phyloP scores from a whole-genome alignment of 2,797 vertebrate genomes.

The Spea hammondii region DNA sequence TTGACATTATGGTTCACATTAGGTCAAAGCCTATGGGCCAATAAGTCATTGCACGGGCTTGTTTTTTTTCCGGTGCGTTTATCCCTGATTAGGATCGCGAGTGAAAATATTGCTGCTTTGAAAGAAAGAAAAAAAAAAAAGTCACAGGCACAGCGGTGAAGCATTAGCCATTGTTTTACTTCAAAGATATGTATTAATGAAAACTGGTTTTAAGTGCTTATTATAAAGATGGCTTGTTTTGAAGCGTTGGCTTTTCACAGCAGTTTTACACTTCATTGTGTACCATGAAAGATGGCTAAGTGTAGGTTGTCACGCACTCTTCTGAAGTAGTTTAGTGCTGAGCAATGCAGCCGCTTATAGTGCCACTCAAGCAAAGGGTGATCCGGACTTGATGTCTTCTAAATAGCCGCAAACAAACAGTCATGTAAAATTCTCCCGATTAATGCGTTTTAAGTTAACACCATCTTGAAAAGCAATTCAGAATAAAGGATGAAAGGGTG shows the following conservation, averaged over 20 bases:
- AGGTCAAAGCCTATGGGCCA: too few relatives aligned
- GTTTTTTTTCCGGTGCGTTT: too few relatives aligned
- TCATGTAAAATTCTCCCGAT: constrained; percentile 57
- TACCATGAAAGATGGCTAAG: constrained; percentile 74
- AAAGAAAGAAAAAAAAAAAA: constrained; percentile 30
- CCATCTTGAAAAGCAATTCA: neutral
- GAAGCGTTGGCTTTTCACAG: constrained; percentile 69
- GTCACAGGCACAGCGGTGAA: constrained; percentile 57
- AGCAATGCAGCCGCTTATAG: constrained; percentile 74
- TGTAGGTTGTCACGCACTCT: constrained; percentile 75
- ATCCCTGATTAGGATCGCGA: neutral
- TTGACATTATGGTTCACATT: too few relatives aligned
- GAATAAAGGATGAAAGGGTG: constrained; percentile 3
- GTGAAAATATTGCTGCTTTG: constrained; percentile 53
- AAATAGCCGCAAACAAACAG: constrained; percentile 70
- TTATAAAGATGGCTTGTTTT: constrained; percentile 75
- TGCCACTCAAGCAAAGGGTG: constrained; percentile 76
- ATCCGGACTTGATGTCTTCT: constrained; percentile 74
- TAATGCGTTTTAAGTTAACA: constrained; percentile 30
- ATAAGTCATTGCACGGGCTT: too few relatives aligned
- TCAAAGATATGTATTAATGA: constrained; percentile 78
- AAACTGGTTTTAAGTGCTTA: constrained; percentile 76
- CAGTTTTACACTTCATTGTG: constrained; percentile 78
- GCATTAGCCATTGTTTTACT: constrained; percentile 73
- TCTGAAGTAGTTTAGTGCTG: constrained; percentile 69